Conservation (phyloP, 1,140 invertebrate genomes). For the Tribolium castaneum region DNA sequence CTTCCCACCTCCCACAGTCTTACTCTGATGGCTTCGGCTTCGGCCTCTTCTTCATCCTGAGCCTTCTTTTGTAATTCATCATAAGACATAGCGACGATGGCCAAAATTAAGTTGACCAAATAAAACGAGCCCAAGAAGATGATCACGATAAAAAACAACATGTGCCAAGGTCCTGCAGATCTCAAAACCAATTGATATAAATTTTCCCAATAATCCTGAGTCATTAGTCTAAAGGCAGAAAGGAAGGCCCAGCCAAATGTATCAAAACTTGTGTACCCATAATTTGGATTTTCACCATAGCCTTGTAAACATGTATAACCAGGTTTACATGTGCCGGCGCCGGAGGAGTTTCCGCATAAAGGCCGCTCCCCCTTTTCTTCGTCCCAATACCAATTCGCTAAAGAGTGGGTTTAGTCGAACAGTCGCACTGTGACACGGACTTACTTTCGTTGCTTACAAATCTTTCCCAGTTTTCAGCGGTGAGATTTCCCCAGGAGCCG, state of each 20-base stretch:
- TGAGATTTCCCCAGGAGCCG: constrained; percentile 87
- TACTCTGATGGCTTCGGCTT: constrained; percentile 90
- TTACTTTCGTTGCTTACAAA: constrained; percentile 86
- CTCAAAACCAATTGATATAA: constrained; percentile 95
- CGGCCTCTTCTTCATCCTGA: constrained; percentile 93
- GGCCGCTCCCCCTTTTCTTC: constrained; percentile 76
- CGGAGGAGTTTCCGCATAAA: constrained; percentile 89
- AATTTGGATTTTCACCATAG: constrained; percentile 94
- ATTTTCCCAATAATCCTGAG: constrained; percentile 99
- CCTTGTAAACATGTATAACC: constrained; percentile 92
- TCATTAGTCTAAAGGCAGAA: constrained; percentile 97
- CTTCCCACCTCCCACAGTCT: constrained; percentile 37
- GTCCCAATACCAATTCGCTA: constrained; percentile 84
- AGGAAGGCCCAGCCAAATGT: constrained; percentile 97
- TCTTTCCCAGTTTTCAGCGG: constrained; percentile 83
- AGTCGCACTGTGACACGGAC: constrained; percentile 60
- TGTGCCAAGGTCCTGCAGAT: constrained; percentile 95
- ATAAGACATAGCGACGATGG: constrained; percentile 99
- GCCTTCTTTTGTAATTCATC: constrained; percentile 98
- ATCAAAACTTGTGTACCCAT: constrained; percentile 97
- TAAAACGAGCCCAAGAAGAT: constrained; percentile 99
- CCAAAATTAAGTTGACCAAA: constrained; percentile 98
- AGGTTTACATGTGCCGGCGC: constrained; percentile 85
- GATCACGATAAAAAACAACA: constrained; percentile 98
- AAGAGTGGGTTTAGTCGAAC: constrained; percentile 52